Evolutionary conservation across 2,113 vertebrate species (phyloP), one percentile per base, ranked within the genome.

Genomic region (Pteruthius melanotis): DNA sequence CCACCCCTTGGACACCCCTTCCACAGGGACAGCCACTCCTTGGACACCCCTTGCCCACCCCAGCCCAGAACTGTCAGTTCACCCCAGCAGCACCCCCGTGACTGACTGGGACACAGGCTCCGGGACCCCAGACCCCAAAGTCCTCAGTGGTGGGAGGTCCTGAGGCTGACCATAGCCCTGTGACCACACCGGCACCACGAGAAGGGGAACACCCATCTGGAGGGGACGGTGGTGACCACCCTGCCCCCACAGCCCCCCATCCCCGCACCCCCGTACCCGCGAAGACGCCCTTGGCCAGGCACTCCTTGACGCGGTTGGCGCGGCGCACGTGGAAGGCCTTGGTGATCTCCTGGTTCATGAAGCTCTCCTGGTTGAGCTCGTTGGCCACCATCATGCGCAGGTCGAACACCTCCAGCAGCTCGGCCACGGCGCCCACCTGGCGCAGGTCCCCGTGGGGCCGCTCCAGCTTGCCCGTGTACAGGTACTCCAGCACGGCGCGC

Each of bases 321-420:
- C 99, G 98, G 52, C 99, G 98, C 49, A 99, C 98, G 1, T 99
- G 99, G 97, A 99, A 99, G 82, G 99, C 99, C 97, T 99, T 99
- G 94, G 99, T 99, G 97, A 99, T 99, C 97, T 99, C 99, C 95
- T 98, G 98, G 97, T 99, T 99, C 99, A 99, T 99, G 98, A 99
- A 99, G 96, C 99, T 99, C 96, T 99, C 99, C 91, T 98, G 98
- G 97, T 99, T 99, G 86, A 99, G 98, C 40, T 98, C 97, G 97
- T 99, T 99, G 95, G 99, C 99, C 97, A 99, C 99, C 99, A 99
- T 99, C 99, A 99, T 99, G 17, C 99, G 98, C 96, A 99, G 98
- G 97, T 99, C 99, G 4, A 99, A 99, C 33, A 99, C 99, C 97
- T 99, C 99, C 71, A 99, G 98, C 94, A 99, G 98, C 98, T 99